phyloP scores from a whole-genome alignment of 2,888 invertebrate species.

The Calameuta filiformis region DNA sequence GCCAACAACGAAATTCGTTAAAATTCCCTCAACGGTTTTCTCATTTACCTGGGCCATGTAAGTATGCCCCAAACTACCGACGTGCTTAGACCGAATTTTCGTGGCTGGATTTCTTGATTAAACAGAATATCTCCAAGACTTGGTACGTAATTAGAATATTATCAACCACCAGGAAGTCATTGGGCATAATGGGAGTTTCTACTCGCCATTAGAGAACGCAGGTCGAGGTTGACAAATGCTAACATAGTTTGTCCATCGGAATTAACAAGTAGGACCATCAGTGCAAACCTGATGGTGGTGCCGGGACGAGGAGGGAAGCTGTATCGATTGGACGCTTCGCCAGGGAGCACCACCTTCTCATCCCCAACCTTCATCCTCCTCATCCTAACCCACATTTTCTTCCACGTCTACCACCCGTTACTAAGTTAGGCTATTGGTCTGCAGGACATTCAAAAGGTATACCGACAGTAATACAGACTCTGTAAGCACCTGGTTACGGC shows the following conservation, averaged over 20 bases:
- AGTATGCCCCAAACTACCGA: neutral
- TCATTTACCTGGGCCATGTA: neutral
- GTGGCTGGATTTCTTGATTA: neutral
- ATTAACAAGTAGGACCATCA: constrained; percentile 19
- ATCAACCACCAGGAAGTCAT: neutral
- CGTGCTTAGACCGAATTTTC: neutral
- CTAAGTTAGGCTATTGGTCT: neutral
- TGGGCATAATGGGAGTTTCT: neutral
- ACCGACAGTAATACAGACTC: neutral
- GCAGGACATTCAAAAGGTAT: neutral
- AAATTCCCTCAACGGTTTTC: neutral
- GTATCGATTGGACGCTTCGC: constrained; percentile 62
- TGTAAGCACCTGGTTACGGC: neutral
- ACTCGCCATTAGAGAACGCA: neutral
- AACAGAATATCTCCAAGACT: neutral
- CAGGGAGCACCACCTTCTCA: constrained; percentile 44
- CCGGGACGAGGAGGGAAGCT: constrained; percentile 50
- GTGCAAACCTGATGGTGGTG: constrained; percentile 8
- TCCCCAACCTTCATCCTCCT: neutral
- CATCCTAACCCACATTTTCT: neutral
- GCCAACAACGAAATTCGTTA: neutral
- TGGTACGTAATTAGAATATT: neutral
- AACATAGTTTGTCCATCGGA: neutral
- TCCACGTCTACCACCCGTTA: neutral
- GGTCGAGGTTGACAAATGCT: neutral